Base-by-base conservation (phyloP, 2,113 vertebrate species). In the Acinonyx jubatus region DNA sequence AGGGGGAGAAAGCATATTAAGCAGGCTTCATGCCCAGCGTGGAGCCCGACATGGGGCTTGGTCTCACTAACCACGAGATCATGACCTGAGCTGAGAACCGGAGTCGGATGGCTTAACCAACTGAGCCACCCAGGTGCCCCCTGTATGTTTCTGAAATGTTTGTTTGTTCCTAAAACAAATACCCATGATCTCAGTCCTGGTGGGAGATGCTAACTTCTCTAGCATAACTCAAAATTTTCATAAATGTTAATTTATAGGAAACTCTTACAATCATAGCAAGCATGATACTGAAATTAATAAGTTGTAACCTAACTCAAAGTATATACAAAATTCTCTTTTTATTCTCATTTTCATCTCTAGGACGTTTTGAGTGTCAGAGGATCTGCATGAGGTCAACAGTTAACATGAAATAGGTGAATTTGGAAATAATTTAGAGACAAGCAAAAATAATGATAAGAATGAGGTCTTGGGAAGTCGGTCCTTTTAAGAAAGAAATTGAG, bases 401-500 rank as follows among this genome's bases (percentile, higher is more conserved):
- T 89, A 25, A 68, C n/a, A 81, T 23, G 27, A 73, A 48, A 66
- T 81, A 81, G 13, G 21, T 38, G 61, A 94, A 82, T 61, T 71
- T 89, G n/a, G 23, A 78, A 84, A 57, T 66, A 91, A 65, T 91
- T 81, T 63, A 89, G 33, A 80, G 19, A 91, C 94, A 78, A 63
- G 10, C 7, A 88, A 95, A 91, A 74, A 61, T 50, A 83, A 82
- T 73, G 4, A 68, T 63, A 33, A 97, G 14, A 63, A 80, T 68
- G 23, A 61, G 5, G 12, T 85, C 19, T 78, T 95, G 13, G 23
- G 13, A 84, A 89, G 66, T 94, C 25, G 89, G 55, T 52, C 89
- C 25, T 95, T 94, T 95, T 57, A 96, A 94, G 78, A 84, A 93
- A 94, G 41, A 91, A 7, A 85, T 14, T 83, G 23, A 91, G 48